Percentiles rank a stretch among this genome's conserved stretches.
Conservation (phyloP, 2,888 invertebrate genomes). For the Alviniconcha strummeri region DNA sequence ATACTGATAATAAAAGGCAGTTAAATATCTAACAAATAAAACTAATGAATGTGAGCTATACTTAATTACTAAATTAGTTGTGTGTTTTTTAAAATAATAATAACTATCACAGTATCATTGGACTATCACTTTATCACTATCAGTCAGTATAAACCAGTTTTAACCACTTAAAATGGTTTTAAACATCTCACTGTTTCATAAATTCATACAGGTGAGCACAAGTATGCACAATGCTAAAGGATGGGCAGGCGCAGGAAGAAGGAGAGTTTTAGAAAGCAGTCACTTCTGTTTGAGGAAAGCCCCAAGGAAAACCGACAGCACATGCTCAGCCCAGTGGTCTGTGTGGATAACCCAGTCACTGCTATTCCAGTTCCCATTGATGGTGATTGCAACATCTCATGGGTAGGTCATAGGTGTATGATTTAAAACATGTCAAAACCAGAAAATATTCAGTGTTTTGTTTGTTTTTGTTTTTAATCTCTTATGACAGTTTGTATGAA, state of each 20-base stretch:
- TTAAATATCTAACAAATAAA: too few species aligned
- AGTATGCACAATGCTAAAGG: not conserved
- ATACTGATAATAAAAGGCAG: too few species aligned
- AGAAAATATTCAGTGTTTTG: not conserved
- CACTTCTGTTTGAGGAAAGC: constrained; percentile 9
- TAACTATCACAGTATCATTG: too few species aligned
- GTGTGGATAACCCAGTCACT: constrained; percentile 17
- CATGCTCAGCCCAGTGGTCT: not conserved
- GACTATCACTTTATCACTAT: too few species aligned
- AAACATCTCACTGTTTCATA: too few species aligned
- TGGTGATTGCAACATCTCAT: not conserved
- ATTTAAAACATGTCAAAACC: not conserved
- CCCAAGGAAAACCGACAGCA: not conserved
- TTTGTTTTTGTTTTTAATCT: not conserved
- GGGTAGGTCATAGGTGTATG: not conserved
- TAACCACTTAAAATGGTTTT: too few species aligned
- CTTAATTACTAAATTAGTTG: too few species aligned
- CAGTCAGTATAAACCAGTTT: too few species aligned
- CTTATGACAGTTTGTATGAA: too few species aligned
- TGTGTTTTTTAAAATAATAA: too few species aligned
- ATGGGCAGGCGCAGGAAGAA: constrained; percentile 15
- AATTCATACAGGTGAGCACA: too few species aligned
- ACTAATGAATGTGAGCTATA: too few species aligned
- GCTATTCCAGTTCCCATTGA: constrained; percentile 10
- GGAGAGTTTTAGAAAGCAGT: not conserved